Evolutionary conservation across 2,888 invertebrate species (phyloP), one percentile per base, ranked within the genome.

Genomic region (Diachrysia chrysitis): DNA sequence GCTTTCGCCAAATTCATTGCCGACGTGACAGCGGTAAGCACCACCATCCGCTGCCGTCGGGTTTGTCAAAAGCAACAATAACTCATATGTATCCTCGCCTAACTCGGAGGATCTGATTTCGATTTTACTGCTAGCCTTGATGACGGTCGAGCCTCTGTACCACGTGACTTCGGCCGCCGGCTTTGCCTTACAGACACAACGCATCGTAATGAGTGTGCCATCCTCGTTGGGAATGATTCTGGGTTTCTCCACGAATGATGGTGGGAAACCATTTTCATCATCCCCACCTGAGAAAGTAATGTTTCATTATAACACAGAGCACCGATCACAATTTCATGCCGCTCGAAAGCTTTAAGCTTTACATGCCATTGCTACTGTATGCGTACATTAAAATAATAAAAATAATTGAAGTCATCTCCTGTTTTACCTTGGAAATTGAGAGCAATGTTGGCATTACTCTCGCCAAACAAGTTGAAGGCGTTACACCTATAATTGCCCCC

Each of bases 391-490:
- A 78, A 79, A 81, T 78, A 81, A 71, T 71, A 78, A 71, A 78
- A 66, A 79, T 76, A 25, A 67, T 77, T 70, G 63, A 81, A 80
- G 61, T 55, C 58, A 69, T 64, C 82, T 84, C 80, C 81, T 81
- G 76, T 77, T 85, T 96, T 97, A 98, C 99, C 99, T 98, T 99
- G 98, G 96, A 99, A 99, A 96, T 99, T 99, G 90, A 99, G 98
- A 91, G 99, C 99, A 96, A 99, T 99, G 96, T 99, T 99, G 87
- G 99, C 99, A 96, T 99, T 99, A 96, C 99, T 99, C 96, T 99
- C 99, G 94, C 99, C 99, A 95, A 97, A 98, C 93, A 98, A 97
- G 96, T 99, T 99, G 96, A 99, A 98, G 87, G 99, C 99, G 95
- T 99, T 99, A 96, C 99, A 99, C 90, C 99, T 97, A 96, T 99